A percentile compares a stretch with the other conserved stretches of the same genome.
Evolutionary conservation across 2,797 vertebrate genomes (phyloP).

Genomic region (Anas bahamensis): DNA sequence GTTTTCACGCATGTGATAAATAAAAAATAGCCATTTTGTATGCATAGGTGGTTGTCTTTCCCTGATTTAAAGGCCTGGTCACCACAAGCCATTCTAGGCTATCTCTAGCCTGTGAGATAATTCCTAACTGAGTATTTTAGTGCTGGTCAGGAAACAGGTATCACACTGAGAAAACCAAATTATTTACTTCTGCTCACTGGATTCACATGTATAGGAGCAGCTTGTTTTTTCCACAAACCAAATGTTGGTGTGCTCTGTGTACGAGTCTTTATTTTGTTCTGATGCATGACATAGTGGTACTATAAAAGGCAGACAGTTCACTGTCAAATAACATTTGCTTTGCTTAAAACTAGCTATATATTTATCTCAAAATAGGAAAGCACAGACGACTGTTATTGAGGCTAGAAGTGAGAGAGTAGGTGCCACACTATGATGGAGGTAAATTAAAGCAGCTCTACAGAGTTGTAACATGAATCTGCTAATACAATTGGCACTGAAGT

Average conservation of each 20-base stretch:
- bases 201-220: background rate
- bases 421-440: background rate
- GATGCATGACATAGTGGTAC: background rate
- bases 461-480: background rate
- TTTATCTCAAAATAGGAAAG: background rate
- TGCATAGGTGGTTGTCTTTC: background rate
- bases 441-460: slow-evolving; percentile 4
- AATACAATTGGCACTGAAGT: slow-evolving; percentile 53
- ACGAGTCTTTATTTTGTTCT: background rate
- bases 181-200: background rate
- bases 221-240: background rate
- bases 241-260: background rate
- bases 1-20: background rate
- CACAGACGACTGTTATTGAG: background rate
- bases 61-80: background rate
- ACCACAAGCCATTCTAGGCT: background rate
- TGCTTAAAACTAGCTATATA: background rate
- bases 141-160: background rate
- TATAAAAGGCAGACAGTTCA: background rate
- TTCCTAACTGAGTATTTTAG: background rate
- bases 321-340: background rate
- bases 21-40: background rate
- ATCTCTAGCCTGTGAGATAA: background rate
- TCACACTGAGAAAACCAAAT: background rate
- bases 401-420: background rate